Evolutionary conservation across 2,888 invertebrate genomes (phyloP).

Genomic region (Barypeithes pellucidus): DNA sequence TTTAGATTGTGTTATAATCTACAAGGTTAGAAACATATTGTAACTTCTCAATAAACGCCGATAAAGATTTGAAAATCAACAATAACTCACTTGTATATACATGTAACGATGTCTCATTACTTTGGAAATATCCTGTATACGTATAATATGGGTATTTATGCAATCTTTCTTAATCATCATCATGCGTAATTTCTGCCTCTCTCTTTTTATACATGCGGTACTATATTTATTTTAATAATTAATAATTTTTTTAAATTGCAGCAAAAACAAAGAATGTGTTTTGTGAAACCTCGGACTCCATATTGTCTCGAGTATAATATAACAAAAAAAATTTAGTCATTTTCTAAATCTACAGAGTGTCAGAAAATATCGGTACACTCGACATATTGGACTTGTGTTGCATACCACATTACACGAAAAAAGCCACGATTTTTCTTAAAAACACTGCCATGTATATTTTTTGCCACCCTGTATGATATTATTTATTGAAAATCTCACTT

Average conservation of each 20-base stretch:
- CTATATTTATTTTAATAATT: not conserved
- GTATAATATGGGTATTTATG: not conserved
- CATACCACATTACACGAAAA: too few species aligned
- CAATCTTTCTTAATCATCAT: not conserved
- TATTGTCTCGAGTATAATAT: slow-evolving; percentile 20
- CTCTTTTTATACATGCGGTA: slow-evolving; percentile 8
- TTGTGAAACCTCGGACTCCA: slow-evolving; percentile 21
- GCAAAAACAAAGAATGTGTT: too few species aligned
- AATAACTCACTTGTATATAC: too few species aligned
- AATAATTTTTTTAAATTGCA: too few species aligned
- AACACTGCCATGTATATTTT: not conserved
- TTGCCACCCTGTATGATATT: slow-evolving; percentile 3
- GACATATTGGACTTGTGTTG: too few species aligned
- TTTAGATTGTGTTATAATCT: not conserved
- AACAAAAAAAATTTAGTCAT: slow-evolving; percentile 26
- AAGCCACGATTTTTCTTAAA: not conserved
- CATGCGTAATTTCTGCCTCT: slow-evolving; percentile 6
- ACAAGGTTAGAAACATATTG: not conserved
- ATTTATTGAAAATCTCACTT: slow-evolving; percentile 14
- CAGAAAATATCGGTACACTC: not conserved
- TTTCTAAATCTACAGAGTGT: slow-evolving; percentile 14
- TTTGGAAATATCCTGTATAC: not conserved
- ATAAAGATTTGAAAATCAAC: too few species aligned
- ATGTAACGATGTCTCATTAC: not conserved
- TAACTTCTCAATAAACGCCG: not conserved